Base-by-base conservation (phyloP, 1,140 invertebrate genomes). In the Listronotus oregonensis region DNA sequence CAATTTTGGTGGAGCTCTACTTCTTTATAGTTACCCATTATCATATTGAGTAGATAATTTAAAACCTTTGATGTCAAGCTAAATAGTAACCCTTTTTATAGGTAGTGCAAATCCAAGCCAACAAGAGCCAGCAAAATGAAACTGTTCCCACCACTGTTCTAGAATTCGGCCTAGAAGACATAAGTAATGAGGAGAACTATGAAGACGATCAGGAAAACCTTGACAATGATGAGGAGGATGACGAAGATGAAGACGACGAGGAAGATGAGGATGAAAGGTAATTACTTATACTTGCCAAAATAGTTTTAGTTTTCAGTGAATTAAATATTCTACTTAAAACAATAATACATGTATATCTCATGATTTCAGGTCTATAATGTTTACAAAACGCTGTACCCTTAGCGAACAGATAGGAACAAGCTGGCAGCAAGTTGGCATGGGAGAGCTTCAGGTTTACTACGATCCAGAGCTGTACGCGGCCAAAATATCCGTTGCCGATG, bases 401-500 rank as follows among this genome's bases (percentile, higher is more conserved):
- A 74, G 69, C 40, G 73, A 78, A 55, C 50, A 70, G 49, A 69
- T 32, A 4, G 21, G n/a, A 10, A 34, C 15, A 9, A 32, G 18
- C 12, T 79, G 77, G 77, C 66, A 67, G 14, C 47, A 62, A 1
- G 55, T 78, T 0, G 54, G 55, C 14, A 60, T 47, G 4, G 77
- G 77, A 8, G 67, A 69, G 7, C 50, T 78, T 10, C 64, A 74
- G 43, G 64, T 79, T 15, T 76, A 72, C 55, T 79, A 74, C 51
- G 76, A 79, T 55, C 51, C 67, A 8, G 75, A 77, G 47, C 31
- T 74, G 9, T 77, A 74, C 52, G 71, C 66, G 2, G 67, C 75
- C 5, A 60, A 70, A 31, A 75, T 79, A 49, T 56, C 32, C 15
- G 46, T 79, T 21, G 67, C 15, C 10, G 64, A 72, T 34, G 71